Evolutionary conservation across 2,888 invertebrate genomes (phyloP), one percentile per base, ranked within the genome.

Genomic region (Trissolcus brochymenae): DNA sequence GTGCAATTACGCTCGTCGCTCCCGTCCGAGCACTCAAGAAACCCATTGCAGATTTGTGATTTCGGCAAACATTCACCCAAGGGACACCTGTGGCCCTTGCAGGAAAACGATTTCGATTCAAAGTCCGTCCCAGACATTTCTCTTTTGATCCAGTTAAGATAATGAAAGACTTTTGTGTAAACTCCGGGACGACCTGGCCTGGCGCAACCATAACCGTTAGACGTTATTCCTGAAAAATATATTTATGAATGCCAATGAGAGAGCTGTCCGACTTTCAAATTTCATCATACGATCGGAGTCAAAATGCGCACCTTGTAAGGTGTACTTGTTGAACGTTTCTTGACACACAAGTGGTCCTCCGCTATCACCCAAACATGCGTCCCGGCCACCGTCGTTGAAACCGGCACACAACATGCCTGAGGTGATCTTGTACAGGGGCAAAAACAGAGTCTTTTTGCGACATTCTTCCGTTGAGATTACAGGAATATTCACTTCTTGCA

Each of bases 351-450:
- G 91, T 2, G 95, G 95, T 17, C 95, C 95, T 4, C 95, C 95
- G 0, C 94, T 94, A 89, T 95, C 95, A 0, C 95, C 95, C 60
- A 95, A 90, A 85, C 95, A 95, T 1, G 95, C 95, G 87, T 95
- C 95, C 49, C 94, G 90, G 0, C 95, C 95, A 55, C 95, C 95
- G 77, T 94, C 91, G 85, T 95, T 94, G 84, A 93, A 93, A 17
- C 95, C 95, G 57, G 95, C 95, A 86, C 95, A 95, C 89, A 95
- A 93, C 95, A 95, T 95, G 85, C 95, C 93, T 67, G 94, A 94
- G 0, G 95, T 95, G 68, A 95, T 92, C 82, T 93, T 92, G 88
- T 95, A 95, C 57, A 95, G 90, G 14, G 95, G 94, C 81, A 95
- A 90, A 82, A 94, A 93, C 0, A 94, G 89, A 19, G 95, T 95